Conservation (phyloP, 1,140 invertebrate species). For the Muscidifurax raptorellus region DNA sequence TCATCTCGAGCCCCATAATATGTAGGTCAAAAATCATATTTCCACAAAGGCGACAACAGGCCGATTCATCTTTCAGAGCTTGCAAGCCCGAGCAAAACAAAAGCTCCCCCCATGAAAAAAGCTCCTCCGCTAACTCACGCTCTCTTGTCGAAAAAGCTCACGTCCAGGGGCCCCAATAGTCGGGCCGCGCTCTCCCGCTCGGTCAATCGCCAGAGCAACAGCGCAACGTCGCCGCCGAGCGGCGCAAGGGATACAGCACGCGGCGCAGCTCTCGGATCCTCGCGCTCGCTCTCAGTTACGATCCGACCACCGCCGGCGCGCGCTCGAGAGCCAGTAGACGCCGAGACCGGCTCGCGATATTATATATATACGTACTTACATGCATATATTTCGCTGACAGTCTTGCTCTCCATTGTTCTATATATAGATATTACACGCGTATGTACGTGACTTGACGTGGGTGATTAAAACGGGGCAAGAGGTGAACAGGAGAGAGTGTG, state of each 20-base stretch:
- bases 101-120: too few relatives aligned
- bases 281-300: constrained; percentile 34
- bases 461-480: background rate
- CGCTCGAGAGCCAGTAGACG: background rate
- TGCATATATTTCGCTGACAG: background rate
- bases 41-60: too few relatives aligned
- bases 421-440: background rate
- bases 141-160: background rate
- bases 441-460: background rate
- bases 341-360: background rate
- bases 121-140: too few relatives aligned
- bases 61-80: too few relatives aligned
- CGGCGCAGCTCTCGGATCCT: background rate
- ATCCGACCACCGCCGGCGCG: constrained; percentile 46
- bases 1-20: too few relatives aligned
- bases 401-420: background rate
- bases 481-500: background rate
- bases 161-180: background rate
- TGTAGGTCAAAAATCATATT: too few relatives aligned
- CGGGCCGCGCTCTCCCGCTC: background rate
- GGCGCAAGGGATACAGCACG: background rate
- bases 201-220: background rate
- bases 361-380: background rate
- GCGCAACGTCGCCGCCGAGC: background rate
- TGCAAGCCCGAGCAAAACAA: too few relatives aligned